Evolutionary conservation across 2,797 vertebrate genomes (phyloP).

Genomic region (Clarias pachynema): DNA sequence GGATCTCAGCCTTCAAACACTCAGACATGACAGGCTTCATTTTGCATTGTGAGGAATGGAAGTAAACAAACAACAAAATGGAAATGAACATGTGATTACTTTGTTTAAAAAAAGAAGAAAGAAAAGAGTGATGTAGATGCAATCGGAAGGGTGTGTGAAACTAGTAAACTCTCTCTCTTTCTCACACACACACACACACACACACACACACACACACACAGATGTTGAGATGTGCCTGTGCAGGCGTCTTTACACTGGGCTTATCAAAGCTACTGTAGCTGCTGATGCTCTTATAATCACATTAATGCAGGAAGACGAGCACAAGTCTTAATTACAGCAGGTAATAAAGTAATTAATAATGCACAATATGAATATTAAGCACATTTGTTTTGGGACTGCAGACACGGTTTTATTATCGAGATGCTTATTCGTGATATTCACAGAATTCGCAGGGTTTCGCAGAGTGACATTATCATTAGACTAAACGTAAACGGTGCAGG

Average conservation of each 20-base stretch:
- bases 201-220: neutral
- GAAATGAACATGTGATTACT: conserved; percentile 13
- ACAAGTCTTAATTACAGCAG: neutral
- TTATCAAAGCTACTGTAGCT: neutral
- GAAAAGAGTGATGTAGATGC: neutral
- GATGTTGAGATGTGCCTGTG: neutral
- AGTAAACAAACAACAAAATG: conserved; percentile 22
- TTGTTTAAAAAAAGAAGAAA: neutral
- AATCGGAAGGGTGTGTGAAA: neutral
- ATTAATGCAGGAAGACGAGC: neutral
- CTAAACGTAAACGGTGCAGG: neutral
- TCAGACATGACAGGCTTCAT: conserved; percentile 30
- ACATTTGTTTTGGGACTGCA: neutral
- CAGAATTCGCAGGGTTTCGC: neutral
- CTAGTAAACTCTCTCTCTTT: neutral
- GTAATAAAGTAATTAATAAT: neutral
- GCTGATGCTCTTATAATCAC: neutral
- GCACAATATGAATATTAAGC: neutral
- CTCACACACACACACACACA: neutral
- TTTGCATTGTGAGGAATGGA: conserved; percentile 18
- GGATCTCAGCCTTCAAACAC: conserved; percentile 18
- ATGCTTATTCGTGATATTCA: neutral
- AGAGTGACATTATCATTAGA: neutral
- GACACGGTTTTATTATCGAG: neutral
- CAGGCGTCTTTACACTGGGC: neutral